A percentile compares a stretch with the other conserved stretches of the same genome.
Conservation (phyloP, 2,113 vertebrate species). For the Rhinoptilus africanus region DNA sequence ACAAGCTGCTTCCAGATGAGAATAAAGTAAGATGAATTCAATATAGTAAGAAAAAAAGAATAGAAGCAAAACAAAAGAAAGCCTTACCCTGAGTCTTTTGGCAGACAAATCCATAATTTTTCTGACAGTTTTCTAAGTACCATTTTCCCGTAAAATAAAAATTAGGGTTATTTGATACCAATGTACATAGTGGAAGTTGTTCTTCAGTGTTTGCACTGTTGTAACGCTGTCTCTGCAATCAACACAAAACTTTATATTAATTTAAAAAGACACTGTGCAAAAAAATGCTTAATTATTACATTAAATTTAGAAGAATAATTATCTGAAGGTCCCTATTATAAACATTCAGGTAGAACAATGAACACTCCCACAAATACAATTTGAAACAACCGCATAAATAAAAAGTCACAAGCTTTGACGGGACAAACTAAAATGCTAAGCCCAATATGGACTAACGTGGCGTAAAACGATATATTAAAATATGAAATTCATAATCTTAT, state of each 20-base stretch:
- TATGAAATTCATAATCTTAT: background rate
- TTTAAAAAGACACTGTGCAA: background rate
- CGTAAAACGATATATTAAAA: background rate
- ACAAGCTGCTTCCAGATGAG: background rate
- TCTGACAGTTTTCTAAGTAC: conserved; percentile 88
- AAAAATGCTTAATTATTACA: background rate
- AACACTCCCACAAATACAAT: background rate
- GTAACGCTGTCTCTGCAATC: conserved; percentile 64
- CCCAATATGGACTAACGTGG: background rate
- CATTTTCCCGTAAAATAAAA: conserved; percentile 91
- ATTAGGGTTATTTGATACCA: conserved; percentile 88
- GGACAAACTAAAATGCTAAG: background rate
- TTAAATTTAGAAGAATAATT: background rate
- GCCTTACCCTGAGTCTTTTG: conserved; percentile 86
- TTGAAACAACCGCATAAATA: background rate
- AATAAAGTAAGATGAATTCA: background rate
- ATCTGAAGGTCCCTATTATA: background rate
- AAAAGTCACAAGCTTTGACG: background rate
- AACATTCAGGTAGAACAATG: background rate
- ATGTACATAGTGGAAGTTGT: conserved; percentile 77
- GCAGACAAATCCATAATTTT: conserved; percentile 88
- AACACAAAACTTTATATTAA: background rate
- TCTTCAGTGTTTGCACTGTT: conserved; percentile 41
- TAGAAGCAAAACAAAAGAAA: conserved; percentile 2
- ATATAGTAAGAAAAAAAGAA: background rate